Evolutionary conservation across 2,888 invertebrate genomes (phyloP), one percentile per base, ranked within the genome.

Genomic region (Arctia plantaginis): DNA sequence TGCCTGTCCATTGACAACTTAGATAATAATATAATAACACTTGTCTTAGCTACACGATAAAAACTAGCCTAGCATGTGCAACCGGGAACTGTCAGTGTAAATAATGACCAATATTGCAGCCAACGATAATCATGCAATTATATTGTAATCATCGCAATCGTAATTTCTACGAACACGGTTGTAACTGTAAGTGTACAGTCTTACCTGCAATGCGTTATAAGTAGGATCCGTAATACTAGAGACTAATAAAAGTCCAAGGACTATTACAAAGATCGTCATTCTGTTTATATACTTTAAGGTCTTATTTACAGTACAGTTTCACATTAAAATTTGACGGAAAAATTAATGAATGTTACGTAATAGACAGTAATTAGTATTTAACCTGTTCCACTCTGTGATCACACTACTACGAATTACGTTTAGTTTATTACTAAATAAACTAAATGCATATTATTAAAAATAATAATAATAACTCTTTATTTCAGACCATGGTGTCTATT

Each of bases 91-190:
- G 76, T 59, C 77, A 76, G 82, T 85, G 77, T 77, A 71, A 77
- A 79, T 84, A 79, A 80, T 79, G 73, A 77, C 41, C 81, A 83
- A 85, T 75, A 33, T 79, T 78, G 67, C 73, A 71, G 74, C 78
- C 66, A 80, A 71, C 77, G 69, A 82, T 84, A 84, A 84, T 84
- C 74, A 78, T 78, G 84, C 80, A 80, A 80, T 80, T 84, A 84
- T 83, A 82, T 82, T 72, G 82, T 78, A 81, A 82, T 85, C 79
- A 78, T 82, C 67, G 82, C 74, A 76, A 78, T 81, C 68, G 79
- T 77, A 78, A 79, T 85, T 82, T 83, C 76, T 82, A 73, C 71
- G 75, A 83, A 66, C 66, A 71, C 33, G 27, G 55, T 33, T 59
- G 64, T 64, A 39, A 7, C 23, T n/a, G 51, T 55, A 20, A 69